Conservation (phyloP, 2,888 invertebrate genomes). For the Uropetala carovei region DNA sequence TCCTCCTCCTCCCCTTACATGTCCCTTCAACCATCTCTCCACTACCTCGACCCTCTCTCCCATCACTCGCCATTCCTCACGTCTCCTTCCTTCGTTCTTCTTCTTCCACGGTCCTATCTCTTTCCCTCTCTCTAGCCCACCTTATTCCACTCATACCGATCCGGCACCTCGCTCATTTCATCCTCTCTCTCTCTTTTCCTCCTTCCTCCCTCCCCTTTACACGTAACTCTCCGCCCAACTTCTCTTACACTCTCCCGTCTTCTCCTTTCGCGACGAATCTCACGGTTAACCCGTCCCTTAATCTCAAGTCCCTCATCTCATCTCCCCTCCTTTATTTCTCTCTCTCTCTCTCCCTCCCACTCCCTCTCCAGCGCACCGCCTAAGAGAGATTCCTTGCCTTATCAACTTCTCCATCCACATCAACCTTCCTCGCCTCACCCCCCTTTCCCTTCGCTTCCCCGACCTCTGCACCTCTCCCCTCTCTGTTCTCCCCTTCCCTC, state of each 20-base stretch:
- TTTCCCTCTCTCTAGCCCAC: background rate
- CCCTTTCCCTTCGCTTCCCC: background rate
- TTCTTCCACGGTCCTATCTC: background rate
- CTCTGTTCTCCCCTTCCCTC: background rate
- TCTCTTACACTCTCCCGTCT: background rate
- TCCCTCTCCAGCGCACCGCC: background rate
- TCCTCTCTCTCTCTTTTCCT: background rate
- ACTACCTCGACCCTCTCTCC: background rate
- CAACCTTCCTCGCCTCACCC: background rate
- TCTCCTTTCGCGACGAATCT: constrained; percentile 46
- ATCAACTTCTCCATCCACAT: background rate
- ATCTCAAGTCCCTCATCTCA: constrained; percentile 61
- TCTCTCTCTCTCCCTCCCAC: background rate
- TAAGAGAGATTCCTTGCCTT: background rate
- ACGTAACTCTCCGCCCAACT: background rate
- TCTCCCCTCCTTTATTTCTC: constrained; percentile 17
- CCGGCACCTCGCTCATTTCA: background rate
- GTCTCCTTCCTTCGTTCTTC: background rate
- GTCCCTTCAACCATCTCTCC: background rate
- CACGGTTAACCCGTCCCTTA: constrained; percentile 46
- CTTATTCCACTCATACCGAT: background rate
- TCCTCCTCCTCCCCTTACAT: background rate
- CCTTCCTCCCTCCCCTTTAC: background rate
- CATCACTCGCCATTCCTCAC: background rate
- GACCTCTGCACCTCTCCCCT: background rate